Conservation (phyloP, 2,797 vertebrate genomes). For the Crenichthys baileyi region DNA sequence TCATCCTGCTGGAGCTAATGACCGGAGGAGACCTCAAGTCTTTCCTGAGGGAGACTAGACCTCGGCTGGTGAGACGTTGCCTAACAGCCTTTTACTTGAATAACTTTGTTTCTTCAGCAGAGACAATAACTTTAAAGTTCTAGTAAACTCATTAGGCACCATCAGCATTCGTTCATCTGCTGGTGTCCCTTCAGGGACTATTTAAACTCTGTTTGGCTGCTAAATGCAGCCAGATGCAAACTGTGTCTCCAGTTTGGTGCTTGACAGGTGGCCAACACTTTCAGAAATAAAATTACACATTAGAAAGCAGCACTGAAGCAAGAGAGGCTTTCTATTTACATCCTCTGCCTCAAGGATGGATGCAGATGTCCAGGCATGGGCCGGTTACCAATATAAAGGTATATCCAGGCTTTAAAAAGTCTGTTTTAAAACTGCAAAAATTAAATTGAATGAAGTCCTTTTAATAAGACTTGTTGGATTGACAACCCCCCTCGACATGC, state of each 20-base stretch:
- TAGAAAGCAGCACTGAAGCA: neutral
- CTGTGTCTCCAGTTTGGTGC: conserved; percentile 4
- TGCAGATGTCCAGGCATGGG: neutral
- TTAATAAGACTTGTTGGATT: too few relatives aligned
- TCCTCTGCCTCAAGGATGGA: neutral
- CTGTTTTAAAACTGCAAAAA: too few relatives aligned
- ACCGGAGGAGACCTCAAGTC: conserved; percentile 96
- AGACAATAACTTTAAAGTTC: conserved; percentile 12
- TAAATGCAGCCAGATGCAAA: conserved; percentile 16
- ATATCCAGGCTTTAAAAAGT: too few relatives aligned
- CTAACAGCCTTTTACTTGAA: neutral
- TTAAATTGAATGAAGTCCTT: too few relatives aligned
- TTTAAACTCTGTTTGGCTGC: conserved; percentile 10
- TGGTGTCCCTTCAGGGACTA: conserved; percentile 9
- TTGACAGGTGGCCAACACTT: conserved; percentile 2
- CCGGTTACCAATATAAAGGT: neutral
- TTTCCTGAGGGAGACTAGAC: conserved; percentile 94
- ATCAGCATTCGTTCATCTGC: conserved; percentile 5
- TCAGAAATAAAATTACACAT: neutral
- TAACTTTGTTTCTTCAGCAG: neutral
- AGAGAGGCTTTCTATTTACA: neutral
- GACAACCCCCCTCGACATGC: too few relatives aligned
- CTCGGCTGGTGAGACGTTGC: conserved; percentile 87
- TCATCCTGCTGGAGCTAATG: conserved; percentile 98
- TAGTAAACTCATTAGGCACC: conserved; percentile 14